A percentile compares a stretch with the other conserved stretches of the same genome.
phyloP scores from a whole-genome alignment of 2,797 vertebrate species.

The Dendrocincla fuliginosa region DNA sequence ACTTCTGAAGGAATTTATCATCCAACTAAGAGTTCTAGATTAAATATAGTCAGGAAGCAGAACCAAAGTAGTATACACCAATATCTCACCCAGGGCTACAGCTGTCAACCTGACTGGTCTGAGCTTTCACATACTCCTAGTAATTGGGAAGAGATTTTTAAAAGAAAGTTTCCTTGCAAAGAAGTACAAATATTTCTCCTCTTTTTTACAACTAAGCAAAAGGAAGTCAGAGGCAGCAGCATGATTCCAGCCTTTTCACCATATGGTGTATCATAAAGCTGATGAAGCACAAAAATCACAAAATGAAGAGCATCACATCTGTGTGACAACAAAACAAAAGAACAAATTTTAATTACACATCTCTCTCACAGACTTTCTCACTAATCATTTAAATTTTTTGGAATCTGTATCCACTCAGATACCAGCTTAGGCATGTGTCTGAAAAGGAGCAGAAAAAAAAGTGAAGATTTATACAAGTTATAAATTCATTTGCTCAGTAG shows the following conservation, averaged over 20 bases:
- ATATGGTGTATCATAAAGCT: neutral
- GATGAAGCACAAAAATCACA: neutral
- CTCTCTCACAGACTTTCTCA: neutral
- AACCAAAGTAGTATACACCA: neutral
- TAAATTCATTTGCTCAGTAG: conserved; percentile 21
- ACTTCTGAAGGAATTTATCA: neutral
- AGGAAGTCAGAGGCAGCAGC: neutral
- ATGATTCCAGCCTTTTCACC: neutral
- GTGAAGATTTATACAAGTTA: neutral
- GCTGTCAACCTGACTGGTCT: neutral
- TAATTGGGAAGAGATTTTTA: neutral
- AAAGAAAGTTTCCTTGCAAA: neutral
- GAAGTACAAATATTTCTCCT: neutral
- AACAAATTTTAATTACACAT: conserved; percentile 13
- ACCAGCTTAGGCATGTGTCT: neutral
- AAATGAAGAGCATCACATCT: neutral
- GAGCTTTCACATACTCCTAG: neutral
- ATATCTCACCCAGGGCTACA: neutral
- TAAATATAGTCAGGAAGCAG: neutral
- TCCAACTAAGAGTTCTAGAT: neutral
- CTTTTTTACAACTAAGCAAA: neutral
- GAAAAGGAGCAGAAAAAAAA: neutral
- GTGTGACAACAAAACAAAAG: neutral
- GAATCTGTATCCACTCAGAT: neutral
- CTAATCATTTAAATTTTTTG: neutral